Conservation (phyloP, 1,140 invertebrate genomes). For the Drosophila santomea region DNA sequence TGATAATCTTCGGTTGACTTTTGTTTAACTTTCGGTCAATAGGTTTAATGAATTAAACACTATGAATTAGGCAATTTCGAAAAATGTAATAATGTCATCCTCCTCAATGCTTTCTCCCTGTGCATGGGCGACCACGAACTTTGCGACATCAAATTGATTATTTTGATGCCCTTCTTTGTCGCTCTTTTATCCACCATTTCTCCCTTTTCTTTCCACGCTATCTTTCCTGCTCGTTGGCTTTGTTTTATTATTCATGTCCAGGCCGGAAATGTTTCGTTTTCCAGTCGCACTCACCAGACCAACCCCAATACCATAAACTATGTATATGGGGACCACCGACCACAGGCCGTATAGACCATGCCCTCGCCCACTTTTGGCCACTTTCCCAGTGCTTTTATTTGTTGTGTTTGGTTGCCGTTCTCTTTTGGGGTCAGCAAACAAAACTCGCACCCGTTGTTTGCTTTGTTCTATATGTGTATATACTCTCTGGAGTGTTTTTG, state of each 20-base stretch:
- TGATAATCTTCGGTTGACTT: too few relatives aligned
- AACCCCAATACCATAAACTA: slow-evolving; percentile 35
- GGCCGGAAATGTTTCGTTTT: slow-evolving; percentile 72
- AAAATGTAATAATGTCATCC: too few relatives aligned
- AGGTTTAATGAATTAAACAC: neutral
- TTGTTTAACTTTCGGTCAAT: too few relatives aligned
- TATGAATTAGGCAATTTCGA: too few relatives aligned
- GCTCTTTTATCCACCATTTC: neutral
- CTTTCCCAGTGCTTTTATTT: slow-evolving; percentile 10
- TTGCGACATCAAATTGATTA: slow-evolving; percentile 64
- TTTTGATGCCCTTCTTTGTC: slow-evolving; percentile 29
- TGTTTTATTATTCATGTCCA: slow-evolving; percentile 55
- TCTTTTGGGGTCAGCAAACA: slow-evolving; percentile 19
- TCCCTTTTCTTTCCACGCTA: slow-evolving; percentile 5
- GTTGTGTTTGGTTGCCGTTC: neutral
- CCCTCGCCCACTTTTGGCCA: slow-evolving; percentile 2
- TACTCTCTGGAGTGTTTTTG: slow-evolving; percentile 30
- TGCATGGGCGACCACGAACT: slow-evolving; percentile 38
- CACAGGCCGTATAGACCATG: slow-evolving; percentile 11
- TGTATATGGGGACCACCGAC: neutral
- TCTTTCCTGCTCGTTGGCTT: slow-evolving; percentile 28
- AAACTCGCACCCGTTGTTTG: slow-evolving; percentile 9
- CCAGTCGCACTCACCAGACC: slow-evolving; percentile 44
- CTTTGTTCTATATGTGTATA: slow-evolving; percentile 17
- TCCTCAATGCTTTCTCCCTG: neutral